Conservation (phyloP, 1,140 invertebrate species). For the Caenorhabditis remanei region DNA sequence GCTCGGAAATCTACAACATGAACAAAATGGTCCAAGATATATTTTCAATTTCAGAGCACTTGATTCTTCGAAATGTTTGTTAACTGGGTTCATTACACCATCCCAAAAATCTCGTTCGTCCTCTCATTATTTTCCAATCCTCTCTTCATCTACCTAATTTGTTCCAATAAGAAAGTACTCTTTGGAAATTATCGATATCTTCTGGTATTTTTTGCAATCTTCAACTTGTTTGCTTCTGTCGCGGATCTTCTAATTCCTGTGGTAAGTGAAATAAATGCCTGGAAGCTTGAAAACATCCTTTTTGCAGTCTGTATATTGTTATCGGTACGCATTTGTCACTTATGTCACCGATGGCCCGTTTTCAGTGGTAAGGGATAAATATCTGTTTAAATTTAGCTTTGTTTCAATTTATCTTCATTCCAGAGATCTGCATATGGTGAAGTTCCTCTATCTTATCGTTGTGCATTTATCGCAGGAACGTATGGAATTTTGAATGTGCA, state of each 20-base stretch:
- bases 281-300: neutral
- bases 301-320: slow-evolving; percentile 1
- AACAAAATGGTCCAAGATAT: no score
- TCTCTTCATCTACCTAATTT: neutral
- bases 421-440: neutral
- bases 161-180: neutral
- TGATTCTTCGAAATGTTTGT: neutral
- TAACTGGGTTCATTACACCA: neutral
- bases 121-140: slow-evolving; percentile 2
- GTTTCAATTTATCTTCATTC: neutral
- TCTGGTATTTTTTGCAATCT: neutral
- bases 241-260: slow-evolving; percentile 20
- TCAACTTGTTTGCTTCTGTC: slow-evolving; percentile 9
- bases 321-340: slow-evolving; percentile 25
- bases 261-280: neutral
- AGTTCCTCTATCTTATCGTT: neutral
- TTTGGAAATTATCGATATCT: slow-evolving; percentile 29
- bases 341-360: neutral
- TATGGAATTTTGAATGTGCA: slow-evolving; percentile 18
- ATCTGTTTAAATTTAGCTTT: no score
- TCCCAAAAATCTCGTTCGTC: slow-evolving; percentile 15
- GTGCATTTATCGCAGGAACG: neutral
- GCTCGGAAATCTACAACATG: no score
- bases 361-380: neutral
- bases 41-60: no score